These are phyloP conservation scores for Paraplagusia blochii DNA, from an alignment of 2,113 vertebrate species.

Conservation along the genomic window DNA sequence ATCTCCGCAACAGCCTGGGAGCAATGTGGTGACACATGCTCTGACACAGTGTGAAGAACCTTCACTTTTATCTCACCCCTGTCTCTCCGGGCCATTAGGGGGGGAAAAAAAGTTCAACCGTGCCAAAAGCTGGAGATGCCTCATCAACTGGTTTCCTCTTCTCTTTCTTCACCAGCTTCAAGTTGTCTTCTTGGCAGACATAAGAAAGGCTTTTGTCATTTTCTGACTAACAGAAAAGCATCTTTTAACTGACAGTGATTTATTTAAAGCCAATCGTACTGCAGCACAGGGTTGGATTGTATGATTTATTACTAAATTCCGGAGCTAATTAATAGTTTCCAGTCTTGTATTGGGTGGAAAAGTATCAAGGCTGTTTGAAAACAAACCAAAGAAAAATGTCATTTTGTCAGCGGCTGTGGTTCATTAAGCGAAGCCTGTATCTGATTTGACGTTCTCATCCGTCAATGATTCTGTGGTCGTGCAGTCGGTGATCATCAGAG, in stretches of 20 bases:
- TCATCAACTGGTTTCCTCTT: conserved; percentile 5
- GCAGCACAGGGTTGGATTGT: neutral
- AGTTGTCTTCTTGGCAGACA: conserved; percentile 16
- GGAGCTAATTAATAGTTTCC: too few species aligned
- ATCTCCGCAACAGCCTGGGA: neutral
- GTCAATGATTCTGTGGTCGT: neutral
- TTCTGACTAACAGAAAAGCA: conserved; percentile 6
- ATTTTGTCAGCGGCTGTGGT: neutral
- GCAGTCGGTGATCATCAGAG: conserved; percentile 2
- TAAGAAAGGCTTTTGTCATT: conserved; percentile 10
- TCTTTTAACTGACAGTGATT: conserved; percentile 16
- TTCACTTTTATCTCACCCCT: neutral
- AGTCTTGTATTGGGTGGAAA: neutral
- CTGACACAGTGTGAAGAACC: neutral
- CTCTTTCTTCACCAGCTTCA: conserved; percentile 7
- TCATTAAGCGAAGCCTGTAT: neutral
- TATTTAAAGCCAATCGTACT: conserved; percentile 5
- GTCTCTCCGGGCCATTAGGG: neutral
- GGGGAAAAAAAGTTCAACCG: conserved; percentile 4
- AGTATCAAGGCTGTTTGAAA: neutral
- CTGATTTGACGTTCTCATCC: conserved; percentile 1
- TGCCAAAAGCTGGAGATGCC: neutral
- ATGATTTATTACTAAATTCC: neutral
- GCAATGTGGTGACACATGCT: neutral
- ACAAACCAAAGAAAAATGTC: neutral